Evolutionary conservation across 2,888 invertebrate species (phyloP).

Genomic region (Dendrolimus houi): DNA sequence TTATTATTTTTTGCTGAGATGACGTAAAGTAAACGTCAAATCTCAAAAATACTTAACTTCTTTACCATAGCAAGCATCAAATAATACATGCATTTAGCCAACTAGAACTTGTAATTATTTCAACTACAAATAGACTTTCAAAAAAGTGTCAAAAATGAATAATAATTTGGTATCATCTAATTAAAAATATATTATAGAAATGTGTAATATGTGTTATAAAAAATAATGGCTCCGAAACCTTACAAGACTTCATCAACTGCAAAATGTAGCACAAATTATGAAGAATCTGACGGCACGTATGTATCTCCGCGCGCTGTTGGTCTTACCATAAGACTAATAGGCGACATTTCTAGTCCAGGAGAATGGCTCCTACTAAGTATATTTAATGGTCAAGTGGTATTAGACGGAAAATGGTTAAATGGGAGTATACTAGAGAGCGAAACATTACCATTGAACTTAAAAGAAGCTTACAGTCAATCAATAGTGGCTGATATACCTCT

Average conservation of each 20-base stretch:
- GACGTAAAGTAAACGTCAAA: no score
- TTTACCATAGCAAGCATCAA: no score
- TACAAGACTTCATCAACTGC: slow-evolving; percentile 5
- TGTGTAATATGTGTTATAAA: not conserved
- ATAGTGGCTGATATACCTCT: slow-evolving; percentile 44
- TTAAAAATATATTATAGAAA: no score
- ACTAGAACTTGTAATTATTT: no score
- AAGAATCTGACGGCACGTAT: slow-evolving; percentile 23
- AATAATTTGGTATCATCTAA: no score
- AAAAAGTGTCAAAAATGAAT: no score
- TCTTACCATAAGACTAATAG: slow-evolving; percentile 29
- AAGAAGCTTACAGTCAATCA: slow-evolving; percentile 25
- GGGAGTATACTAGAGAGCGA: slow-evolving; percentile 20
- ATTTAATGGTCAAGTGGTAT: slow-evolving; percentile 36
- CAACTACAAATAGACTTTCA: no score
- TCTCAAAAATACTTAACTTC: no score
- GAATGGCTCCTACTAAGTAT: slow-evolving; percentile 36
- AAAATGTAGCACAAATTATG: slow-evolving; percentile 24
- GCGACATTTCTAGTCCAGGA: slow-evolving; percentile 27
- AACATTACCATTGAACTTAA: slow-evolving; percentile 36
- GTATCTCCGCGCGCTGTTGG: slow-evolving; percentile 23
- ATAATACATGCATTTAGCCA: no score
- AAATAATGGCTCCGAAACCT: not conserved
- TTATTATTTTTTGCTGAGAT: no score
- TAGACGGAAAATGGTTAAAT: slow-evolving; percentile 42